Conservation (phyloP, 2,113 vertebrate species). For the Antechinus stuartii region DNA sequence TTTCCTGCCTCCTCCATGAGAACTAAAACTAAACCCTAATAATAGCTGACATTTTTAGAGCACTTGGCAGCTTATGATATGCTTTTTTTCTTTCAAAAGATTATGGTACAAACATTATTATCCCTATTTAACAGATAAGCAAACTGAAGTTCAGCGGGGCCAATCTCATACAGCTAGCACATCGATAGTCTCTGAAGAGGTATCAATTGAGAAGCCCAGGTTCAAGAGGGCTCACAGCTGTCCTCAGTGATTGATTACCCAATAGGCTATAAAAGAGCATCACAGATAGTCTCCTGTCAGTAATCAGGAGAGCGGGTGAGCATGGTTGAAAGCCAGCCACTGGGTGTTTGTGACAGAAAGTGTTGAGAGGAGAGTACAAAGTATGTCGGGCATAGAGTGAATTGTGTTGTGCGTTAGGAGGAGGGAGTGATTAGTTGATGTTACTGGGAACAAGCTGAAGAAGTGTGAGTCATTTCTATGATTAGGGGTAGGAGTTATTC, state of each 20-base stretch:
- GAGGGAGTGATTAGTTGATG: background rate
- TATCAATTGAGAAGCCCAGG: background rate
- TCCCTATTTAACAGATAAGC: background rate
- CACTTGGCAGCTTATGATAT: background rate
- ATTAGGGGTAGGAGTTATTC: background rate
- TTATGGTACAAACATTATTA: background rate
- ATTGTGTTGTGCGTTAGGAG: background rate
- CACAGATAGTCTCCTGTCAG: background rate
- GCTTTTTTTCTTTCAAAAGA: background rate
- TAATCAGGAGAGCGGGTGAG: background rate
- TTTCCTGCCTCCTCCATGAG: background rate
- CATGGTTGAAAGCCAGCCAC: background rate
- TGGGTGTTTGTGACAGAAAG: background rate
- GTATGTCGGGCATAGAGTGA: background rate
- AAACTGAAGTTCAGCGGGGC: background rate
- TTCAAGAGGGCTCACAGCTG: background rate
- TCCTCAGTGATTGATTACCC: background rate
- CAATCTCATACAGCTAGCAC: background rate
- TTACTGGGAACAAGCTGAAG: background rate
- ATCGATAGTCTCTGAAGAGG: background rate
- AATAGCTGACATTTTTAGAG: constrained; percentile 1
- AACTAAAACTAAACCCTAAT: background rate
- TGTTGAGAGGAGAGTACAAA: background rate
- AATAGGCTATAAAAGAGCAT: background rate
- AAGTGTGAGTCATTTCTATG: background rate